These are phyloP conservation scores for Drosophila incognita DNA, from an alignment of 2,888 invertebrate species.

Conservation along the genomic window DNA sequence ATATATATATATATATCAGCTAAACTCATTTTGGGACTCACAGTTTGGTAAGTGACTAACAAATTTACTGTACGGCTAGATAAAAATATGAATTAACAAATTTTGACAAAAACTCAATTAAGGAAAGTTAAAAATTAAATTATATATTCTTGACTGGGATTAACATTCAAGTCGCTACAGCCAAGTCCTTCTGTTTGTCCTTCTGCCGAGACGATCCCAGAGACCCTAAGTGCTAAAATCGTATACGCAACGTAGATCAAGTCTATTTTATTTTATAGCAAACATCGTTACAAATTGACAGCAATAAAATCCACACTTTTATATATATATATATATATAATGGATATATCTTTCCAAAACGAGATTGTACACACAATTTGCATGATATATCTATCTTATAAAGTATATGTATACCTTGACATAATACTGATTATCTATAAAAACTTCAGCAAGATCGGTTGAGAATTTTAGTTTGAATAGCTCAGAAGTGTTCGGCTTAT, in stretches of 20 bases:
- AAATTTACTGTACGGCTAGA: not conserved
- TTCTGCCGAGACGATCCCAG: not conserved
- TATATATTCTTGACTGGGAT: not conserved
- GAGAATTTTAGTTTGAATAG: not conserved
- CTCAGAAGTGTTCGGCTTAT: not conserved
- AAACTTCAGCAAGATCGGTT: not conserved
- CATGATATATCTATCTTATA: not conserved
- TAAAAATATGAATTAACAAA: not conserved
- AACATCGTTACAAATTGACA: not conserved
- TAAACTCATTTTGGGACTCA: conserved; percentile 25
- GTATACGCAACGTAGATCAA: not conserved
- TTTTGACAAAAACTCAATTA: not conserved
- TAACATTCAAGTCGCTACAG: not conserved
- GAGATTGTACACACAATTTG: not conserved
- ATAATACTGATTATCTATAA: not conserved
- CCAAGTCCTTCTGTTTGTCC: not conserved
- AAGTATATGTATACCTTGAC: not conserved
- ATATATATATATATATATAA: too few relatives aligned
- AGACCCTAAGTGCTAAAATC: not conserved
- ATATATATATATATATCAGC: conserved; percentile 1
- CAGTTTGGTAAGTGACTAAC: conserved; percentile 39
- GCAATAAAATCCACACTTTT: not conserved
- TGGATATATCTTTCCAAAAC: not conserved
- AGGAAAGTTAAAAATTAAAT: fast-evolving
- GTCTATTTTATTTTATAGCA: not conserved